Percentiles rank a stretch among this genome's conserved stretches.
Evolutionary conservation across 2,113 vertebrate genomes (phyloP).

Genomic region (Scalopus aquaticus): DNA sequence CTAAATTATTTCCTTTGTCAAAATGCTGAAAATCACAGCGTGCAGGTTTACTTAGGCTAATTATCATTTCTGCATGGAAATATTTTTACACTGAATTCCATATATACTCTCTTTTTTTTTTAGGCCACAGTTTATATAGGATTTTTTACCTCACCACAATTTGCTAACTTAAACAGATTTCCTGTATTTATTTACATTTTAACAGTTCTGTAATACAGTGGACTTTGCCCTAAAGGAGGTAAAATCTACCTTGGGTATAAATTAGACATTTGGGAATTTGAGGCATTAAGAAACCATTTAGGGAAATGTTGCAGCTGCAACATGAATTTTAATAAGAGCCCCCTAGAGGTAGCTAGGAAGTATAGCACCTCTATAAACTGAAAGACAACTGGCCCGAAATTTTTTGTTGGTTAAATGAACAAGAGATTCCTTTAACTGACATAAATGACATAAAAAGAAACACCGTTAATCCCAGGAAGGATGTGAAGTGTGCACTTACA

Average conservation of each 20-base stretch:
- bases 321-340: slow-evolving; percentile 31
- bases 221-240: slow-evolving; percentile 15
- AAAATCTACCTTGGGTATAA: slow-evolving; percentile 55
- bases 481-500: background rate
- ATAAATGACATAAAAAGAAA: background rate
- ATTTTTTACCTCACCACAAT: slow-evolving; percentile 52
- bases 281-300: slow-evolving; percentile 15
- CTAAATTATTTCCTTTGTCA: slow-evolving; percentile 9
- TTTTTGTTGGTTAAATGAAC: background rate
- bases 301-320: background rate
- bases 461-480: background rate
- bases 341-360: background rate
- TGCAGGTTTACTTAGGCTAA: slow-evolving; percentile 32
- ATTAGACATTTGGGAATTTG: slow-evolving; percentile 28
- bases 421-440: background rate
- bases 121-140: background rate
- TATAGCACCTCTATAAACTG: background rate
- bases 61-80: slow-evolving; percentile 36
- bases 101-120: background rate
- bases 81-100: background rate
- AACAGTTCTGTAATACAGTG: slow-evolving; percentile 3
- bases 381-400: background rate
- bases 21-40: slow-evolving; percentile 11
- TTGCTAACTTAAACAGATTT: slow-evolving; percentile 63
- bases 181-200: slow-evolving; percentile 59